These are phyloP conservation scores for Diarsia brunnea DNA, from an alignment of 2,888 invertebrate genomes.

Conservation along the genomic window DNA sequence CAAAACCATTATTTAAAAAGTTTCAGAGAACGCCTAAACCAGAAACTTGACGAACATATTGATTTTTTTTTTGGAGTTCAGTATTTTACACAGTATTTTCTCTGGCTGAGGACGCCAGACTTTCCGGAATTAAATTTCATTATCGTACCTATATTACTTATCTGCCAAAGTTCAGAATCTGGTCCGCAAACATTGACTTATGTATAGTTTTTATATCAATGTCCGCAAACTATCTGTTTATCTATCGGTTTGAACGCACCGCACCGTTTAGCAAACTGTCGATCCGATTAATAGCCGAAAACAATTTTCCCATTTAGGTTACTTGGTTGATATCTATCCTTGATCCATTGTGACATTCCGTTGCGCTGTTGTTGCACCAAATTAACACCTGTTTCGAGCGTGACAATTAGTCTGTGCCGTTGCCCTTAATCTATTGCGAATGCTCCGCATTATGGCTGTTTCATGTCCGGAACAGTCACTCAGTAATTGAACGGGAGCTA, in stretches of 20 bases:
- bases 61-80: neutral
- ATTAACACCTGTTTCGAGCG: conserved; percentile 62
- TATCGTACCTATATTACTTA: neutral
- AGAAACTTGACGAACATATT: neutral
- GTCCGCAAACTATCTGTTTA: neutral
- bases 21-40: neutral
- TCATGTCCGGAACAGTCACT: conserved; percentile 24
- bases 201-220: too few species aligned
- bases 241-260: neutral
- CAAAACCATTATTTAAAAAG: neutral
- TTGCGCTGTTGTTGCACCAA: conserved; percentile 68
- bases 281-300: conserved; percentile 39
- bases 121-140: neutral
- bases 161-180: neutral
- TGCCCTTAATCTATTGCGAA: conserved; percentile 56
- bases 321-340: conserved; percentile 53
- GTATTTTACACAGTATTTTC: neutral
- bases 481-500: conserved; percentile 17
- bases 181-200: too few species aligned
- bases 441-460: conserved; percentile 3
- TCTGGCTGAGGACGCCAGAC: neutral
- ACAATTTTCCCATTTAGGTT: conserved; percentile 60
- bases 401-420: conserved; percentile 47
- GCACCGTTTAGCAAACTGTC: neutral
- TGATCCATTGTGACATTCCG: conserved; percentile 64